These are phyloP conservation scores for Loripinus fragilis DNA, from an alignment of 2,888 invertebrate genomes.

Conservation along the genomic window DNA sequence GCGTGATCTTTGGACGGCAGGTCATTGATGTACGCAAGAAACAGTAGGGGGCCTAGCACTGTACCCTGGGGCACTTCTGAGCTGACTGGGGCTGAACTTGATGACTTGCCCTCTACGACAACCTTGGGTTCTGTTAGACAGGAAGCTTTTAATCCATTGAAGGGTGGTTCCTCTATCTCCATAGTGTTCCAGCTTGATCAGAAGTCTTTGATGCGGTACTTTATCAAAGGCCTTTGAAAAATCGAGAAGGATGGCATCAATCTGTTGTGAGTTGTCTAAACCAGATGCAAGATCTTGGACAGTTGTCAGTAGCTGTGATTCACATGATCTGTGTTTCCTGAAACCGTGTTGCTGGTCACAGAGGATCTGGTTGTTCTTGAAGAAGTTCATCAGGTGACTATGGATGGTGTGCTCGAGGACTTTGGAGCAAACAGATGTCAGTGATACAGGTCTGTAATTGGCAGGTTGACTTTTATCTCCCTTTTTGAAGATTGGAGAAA, in stretches of 20 bases:
- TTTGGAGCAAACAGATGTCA: too few species aligned
- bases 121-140: not conserved
- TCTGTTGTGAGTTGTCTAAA: too few species aligned
- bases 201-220: slow-evolving; percentile 2
- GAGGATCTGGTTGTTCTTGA: too few species aligned
- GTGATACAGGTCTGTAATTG: too few species aligned
- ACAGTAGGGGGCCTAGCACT: not conserved
- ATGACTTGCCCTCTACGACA: not conserved
- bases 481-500: too few species aligned
- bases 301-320: not conserved
- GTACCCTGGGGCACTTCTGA: not conserved
- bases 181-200: slow-evolving; percentile 14
- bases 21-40: not conserved
- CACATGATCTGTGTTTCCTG: not conserved
- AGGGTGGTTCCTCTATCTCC: not conserved
- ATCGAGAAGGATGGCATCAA: not conserved
- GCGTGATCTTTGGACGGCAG: not conserved
- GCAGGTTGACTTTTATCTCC: too few species aligned
- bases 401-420: too few species aligned
- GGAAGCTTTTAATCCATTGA: not conserved
- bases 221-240: not conserved
- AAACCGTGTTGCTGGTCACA: too few species aligned
- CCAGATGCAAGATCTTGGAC: too few species aligned
- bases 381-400: too few species aligned
- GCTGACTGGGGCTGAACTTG: not conserved